phyloP scores from a whole-genome alignment of 1,140 invertebrate species.

The Dinoponera quadriceps region DNA sequence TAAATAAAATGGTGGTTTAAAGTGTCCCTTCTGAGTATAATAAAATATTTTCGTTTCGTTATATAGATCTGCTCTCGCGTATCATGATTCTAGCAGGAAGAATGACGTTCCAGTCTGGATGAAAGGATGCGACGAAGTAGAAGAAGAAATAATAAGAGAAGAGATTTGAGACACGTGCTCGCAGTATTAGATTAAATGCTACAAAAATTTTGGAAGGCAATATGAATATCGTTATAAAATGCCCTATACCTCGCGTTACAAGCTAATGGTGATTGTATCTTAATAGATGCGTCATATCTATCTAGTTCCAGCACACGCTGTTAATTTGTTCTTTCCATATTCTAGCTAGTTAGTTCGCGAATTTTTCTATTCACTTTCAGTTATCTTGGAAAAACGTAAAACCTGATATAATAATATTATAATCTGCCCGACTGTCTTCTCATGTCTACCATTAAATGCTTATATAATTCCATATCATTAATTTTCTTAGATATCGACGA shows the following conservation, averaged over 20 bases:
- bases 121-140: constrained; percentile 68
- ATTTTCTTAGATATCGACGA: constrained; percentile 69
- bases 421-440: constrained; percentile 57
- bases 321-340: constrained; percentile 71
- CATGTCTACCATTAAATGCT: constrained; percentile 75
- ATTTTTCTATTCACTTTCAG: constrained; percentile 71
- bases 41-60: constrained; percentile 68
- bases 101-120: constrained; percentile 70
- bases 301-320: constrained; percentile 75
- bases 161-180: constrained; percentile 65
- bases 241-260: constrained; percentile 78
- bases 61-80: constrained; percentile 68
- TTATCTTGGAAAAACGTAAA: constrained; percentile 65
- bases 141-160: constrained; percentile 52
- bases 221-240: constrained; percentile 79
- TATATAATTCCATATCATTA: constrained; percentile 70
- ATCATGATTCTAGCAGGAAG: constrained; percentile 77
- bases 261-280: constrained; percentile 80
- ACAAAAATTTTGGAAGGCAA: constrained; percentile 80
- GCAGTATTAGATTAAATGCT: constrained; percentile 72
- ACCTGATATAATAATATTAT: constrained; percentile 13
- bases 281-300: constrained; percentile 77
- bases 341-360: constrained; percentile 72
- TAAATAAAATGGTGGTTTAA: constrained; percentile 62
- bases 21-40: constrained; percentile 52